These are phyloP conservation scores for Iguana delicatissima DNA, from an alignment of 2,797 vertebrate species.

Conservation along the genomic window DNA sequence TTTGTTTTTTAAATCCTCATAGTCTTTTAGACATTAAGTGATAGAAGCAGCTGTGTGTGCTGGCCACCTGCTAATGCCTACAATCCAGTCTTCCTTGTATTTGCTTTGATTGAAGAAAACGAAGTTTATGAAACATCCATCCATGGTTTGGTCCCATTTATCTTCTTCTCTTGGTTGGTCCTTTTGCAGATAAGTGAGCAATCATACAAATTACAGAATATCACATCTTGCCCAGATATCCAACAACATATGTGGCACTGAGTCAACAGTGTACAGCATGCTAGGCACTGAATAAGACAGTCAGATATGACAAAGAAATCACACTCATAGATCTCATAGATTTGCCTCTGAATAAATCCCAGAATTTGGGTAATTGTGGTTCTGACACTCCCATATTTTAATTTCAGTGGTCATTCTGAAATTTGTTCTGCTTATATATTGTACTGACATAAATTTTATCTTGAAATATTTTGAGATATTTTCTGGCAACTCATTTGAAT, in stretches of 20 bases:
- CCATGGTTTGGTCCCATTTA: conserved; percentile 75
- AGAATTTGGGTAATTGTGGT: neutral
- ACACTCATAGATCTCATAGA: neutral
- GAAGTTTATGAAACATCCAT: conserved; percentile 77
- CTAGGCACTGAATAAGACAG: conserved; percentile 55
- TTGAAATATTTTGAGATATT: neutral
- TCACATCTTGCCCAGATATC: neutral
- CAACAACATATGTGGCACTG: neutral
- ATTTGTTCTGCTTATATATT: neutral
- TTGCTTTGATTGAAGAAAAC: conserved; percentile 75
- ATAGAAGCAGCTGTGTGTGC: conserved; percentile 73
- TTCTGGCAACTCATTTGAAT: too few species aligned
- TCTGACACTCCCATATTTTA: conserved; percentile 9
- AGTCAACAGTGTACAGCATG: conserved; percentile 43
- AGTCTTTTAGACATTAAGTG: conserved; percentile 73
- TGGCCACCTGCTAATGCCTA: conserved; percentile 76
- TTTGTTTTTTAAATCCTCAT: conserved; percentile 64
- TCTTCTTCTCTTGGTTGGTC: conserved; percentile 73
- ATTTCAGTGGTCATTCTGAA: neutral
- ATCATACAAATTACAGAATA: neutral
- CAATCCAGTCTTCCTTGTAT: conserved; percentile 77
- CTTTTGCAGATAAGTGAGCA: conserved; percentile 43
- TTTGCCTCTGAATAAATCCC: neutral
- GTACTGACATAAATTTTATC: neutral
- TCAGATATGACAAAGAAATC: conserved; percentile 13